Evolutionary conservation across 2,113 vertebrate species (phyloP).

Genomic region (Andinoacara biseriatus): DNA sequence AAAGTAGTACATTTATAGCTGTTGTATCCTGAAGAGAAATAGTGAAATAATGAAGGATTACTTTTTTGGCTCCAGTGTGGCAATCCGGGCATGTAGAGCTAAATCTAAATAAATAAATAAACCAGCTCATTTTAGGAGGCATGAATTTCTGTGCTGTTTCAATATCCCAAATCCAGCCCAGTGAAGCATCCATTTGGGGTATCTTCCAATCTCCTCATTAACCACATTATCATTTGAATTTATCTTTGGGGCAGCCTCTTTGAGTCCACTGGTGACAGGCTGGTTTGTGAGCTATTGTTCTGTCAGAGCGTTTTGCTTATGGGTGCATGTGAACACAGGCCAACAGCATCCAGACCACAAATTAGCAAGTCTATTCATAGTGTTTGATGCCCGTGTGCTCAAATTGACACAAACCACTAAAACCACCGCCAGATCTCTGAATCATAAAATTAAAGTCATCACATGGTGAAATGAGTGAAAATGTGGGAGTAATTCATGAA

Average conservation of each 20-base stretch:
- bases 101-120: neutral
- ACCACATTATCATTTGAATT: slow-evolving; percentile 32
- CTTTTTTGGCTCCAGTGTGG: slow-evolving; percentile 27
- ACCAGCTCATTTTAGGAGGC: neutral
- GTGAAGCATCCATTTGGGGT: slow-evolving; percentile 3
- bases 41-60: slow-evolving; percentile 36
- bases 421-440: slow-evolving; percentile 40
- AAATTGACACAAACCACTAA: slow-evolving; percentile 35
- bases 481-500: slow-evolving; percentile 8
- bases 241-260: slow-evolving; percentile 33
- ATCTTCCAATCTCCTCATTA: slow-evolving; percentile 47
- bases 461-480: slow-evolving; percentile 12
- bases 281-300: slow-evolving; percentile 12
- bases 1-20: slow-evolving; percentile 34
- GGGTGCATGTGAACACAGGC: neutral
- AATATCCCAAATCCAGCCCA: slow-evolving; percentile 11
- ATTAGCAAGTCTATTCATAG: slow-evolving; percentile 45
- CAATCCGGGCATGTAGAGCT: neutral
- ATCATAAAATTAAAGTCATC: slow-evolving; percentile 21
- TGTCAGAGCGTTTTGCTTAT: slow-evolving; percentile 25
- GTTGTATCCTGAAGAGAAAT: slow-evolving; percentile 18
- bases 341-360: slow-evolving; percentile 19
- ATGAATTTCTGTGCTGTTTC: slow-evolving; percentile 5
- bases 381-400: slow-evolving; percentile 22
- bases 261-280: slow-evolving; percentile 24